Base-by-base conservation (phyloP, 2,797 vertebrate species). In the Enteromius viviparus region DNA sequence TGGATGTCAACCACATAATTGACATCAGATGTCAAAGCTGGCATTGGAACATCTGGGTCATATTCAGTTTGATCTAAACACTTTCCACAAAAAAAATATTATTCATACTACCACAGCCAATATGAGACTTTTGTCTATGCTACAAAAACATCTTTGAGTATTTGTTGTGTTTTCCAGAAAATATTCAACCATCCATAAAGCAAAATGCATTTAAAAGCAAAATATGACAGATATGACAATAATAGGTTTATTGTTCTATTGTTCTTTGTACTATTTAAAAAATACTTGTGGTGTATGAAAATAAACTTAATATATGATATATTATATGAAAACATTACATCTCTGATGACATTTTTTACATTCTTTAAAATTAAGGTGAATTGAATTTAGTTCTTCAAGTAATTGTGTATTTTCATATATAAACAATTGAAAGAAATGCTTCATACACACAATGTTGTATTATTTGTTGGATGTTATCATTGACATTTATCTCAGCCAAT, bases 31-130 rank as follows among this genome's bases (percentile, higher is more conserved):
- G 78, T 40, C 60, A 66, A 53, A 66, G 26, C 45, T 75, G 71
- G 80, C 71, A 66, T 51, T 66, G 60, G 51, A 66, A 66, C 34
- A 82, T 76, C 42, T 55, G n/a, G 69, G 66, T 79, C 45, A 62
- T 21, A n/a, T 78, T 79, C 69, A 80, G 72, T 58, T 53, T 72
- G 68, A 83, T 86, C 60, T 58, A 78, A 80, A 70, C 60, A 72
- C 60, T 68, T 58, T 82, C 26, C 78, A 80, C 72, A 80, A 64
- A 65, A 85, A 84, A 19, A 71, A 26, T 37, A 82, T 58, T 70
- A 78, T 78, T 40, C 19, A n/a, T 62, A 83, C 80, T 49, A 17
- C 70, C 69, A 81, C 68, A 49, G 55, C 12, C 68, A 49, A 47
- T n/a, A 49, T 42, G 3, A 42, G 23, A 8, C 47, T 79, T 40